Percentiles rank a stretch among this genome's conserved stretches.
Conservation (phyloP, 2,888 invertebrate genomes). For the Mythimna pallens region DNA sequence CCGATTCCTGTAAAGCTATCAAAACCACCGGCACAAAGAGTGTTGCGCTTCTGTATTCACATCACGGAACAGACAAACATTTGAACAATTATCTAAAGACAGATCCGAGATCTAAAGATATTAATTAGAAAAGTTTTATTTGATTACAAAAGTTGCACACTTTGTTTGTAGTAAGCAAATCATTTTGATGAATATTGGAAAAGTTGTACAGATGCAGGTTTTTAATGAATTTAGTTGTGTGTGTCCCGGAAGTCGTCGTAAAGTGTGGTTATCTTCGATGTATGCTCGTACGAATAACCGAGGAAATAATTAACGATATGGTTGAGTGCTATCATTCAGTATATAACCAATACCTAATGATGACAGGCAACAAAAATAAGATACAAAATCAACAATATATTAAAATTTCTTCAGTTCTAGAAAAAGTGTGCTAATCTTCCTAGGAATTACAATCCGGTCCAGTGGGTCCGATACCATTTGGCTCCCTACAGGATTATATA, state of each 20-base stretch:
- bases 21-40: conserved; percentile 30
- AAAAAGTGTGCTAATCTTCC: too few species aligned
- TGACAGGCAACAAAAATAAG: too few species aligned
- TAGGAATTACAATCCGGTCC: too few species aligned
- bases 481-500: too few species aligned
- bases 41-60: conserved; percentile 28
- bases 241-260: conserved; percentile 12
- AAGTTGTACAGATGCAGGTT: conserved; percentile 56
- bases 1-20: conserved; percentile 38
- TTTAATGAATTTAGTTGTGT: conserved; percentile 53
- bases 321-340: neutral
- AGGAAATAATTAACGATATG: conserved; percentile 2
- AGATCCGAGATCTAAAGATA: conserved; percentile 51
- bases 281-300: neutral
- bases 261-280: conserved; percentile 11
- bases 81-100: conserved; percentile 53
- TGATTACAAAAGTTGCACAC: conserved; percentile 62
- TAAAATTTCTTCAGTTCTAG: too few species aligned
- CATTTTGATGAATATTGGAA: conserved; percentile 64
- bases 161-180: conserved; percentile 59
- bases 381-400: too few species aligned
- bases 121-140: conserved; percentile 67
- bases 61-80: conserved; percentile 42
- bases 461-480: too few species aligned
- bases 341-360: too few species aligned